A percentile compares a stretch with the other conserved stretches of the same genome.
Conservation (phyloP, 2,888 invertebrate genomes). For the Zhengitettix transpicula region DNA sequence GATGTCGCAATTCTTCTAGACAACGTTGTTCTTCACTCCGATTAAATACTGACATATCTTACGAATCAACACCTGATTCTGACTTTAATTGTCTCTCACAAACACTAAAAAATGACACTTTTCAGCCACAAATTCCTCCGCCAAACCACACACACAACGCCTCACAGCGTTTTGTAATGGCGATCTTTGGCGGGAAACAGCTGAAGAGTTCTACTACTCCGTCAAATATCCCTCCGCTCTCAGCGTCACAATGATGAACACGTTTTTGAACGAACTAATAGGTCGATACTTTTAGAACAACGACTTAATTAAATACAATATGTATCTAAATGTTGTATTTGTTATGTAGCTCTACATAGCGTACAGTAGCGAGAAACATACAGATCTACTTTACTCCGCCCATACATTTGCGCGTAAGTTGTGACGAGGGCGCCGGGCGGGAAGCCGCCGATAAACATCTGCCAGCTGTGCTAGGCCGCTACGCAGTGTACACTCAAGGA, state of each 20-base stretch:
- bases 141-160: slow-evolving; percentile 29
- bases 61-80: slow-evolving; percentile 10
- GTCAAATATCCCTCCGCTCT: slow-evolving; percentile 18
- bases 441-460: neutral
- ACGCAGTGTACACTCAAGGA: neutral
- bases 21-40: slow-evolving; percentile 32
- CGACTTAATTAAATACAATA: neutral
- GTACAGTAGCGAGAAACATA: neutral
- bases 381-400: neutral
- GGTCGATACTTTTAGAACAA: neutral
- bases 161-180: slow-evolving; percentile 40
- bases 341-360: neutral
- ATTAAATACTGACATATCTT: slow-evolving; percentile 36
- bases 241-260: slow-evolving; percentile 4
- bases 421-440: neutral
- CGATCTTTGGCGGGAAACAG: slow-evolving; percentile 53
- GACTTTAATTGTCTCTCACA: slow-evolving; percentile 10
- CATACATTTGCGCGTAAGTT: neutral
- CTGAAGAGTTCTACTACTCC: slow-evolving; percentile 32
- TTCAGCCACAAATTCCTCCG: slow-evolving; percentile 9
- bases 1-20: slow-evolving; percentile 32
- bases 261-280: slow-evolving; percentile 4
- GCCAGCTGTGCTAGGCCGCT: neutral
- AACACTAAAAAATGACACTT: slow-evolving; percentile 14
- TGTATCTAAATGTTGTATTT: neutral